Conservation (phyloP, 2,797 vertebrate genomes). For the Steatocranus sp. region DNA sequence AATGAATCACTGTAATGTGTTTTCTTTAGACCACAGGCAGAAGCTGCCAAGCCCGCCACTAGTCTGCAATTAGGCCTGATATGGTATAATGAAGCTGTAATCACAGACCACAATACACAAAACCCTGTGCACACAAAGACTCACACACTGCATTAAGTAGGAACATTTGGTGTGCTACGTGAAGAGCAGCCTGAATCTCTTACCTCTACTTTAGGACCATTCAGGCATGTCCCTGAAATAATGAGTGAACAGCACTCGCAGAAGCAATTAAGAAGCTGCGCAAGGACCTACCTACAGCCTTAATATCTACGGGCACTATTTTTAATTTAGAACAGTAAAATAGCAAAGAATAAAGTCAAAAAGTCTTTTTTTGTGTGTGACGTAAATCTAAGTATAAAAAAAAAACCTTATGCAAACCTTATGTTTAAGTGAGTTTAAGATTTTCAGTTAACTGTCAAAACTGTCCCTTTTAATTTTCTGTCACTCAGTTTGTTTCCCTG, state of each 20-base stretch:
- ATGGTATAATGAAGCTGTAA: conserved; percentile 34
- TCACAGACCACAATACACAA: conserved; percentile 30
- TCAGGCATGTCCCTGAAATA: neutral
- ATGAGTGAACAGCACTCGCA: neutral
- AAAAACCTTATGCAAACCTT: neutral
- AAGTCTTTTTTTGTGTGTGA: accelerated
- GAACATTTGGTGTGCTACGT: neutral
- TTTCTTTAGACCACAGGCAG: conserved; percentile 38
- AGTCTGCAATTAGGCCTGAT: conserved; percentile 18
- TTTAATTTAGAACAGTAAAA: neutral
- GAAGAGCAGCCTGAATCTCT: neutral
- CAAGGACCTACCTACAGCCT: neutral
- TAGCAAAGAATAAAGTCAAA: neutral
- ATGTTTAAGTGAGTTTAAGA: neutral
- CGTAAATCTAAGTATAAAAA: neutral
- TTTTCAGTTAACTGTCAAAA: neutral
- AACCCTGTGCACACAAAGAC: neutral
- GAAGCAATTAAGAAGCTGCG: neutral
- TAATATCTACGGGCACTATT: accelerated
- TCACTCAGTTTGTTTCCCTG: neutral
- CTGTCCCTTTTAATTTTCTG: neutral
- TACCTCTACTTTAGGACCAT: neutral
- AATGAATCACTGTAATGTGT: conserved; percentile 40
- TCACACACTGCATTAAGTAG: neutral
- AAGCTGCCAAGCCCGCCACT: conserved; percentile 7